phyloP scores from a whole-genome alignment of 92 coral and sea anemone genomes.

The Umimayanthus chanpuru region DNA sequence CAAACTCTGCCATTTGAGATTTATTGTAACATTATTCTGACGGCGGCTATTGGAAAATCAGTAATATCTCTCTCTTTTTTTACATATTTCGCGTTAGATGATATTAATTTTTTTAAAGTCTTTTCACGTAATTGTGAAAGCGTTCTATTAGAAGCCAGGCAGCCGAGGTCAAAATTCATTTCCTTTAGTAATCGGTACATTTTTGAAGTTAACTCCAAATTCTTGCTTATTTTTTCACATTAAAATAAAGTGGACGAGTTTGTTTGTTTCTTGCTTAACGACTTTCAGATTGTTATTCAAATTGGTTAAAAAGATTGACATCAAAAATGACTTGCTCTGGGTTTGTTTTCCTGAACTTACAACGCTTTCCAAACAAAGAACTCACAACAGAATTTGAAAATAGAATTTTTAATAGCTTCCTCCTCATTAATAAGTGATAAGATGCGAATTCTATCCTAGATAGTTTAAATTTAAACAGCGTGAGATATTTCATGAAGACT shows the following conservation, averaged over 20 bases:
- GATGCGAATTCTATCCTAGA: constrained; percentile 2
- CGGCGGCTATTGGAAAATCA: constrained; percentile 6
- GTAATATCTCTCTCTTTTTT: background rate
- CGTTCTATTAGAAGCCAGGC: background rate
- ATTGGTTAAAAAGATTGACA: background rate
- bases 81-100: background rate
- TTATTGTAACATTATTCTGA: background rate
- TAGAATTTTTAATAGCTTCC: constrained; percentile 22
- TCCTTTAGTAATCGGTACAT: background rate
- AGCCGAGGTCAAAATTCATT: background rate
- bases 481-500: background rate
- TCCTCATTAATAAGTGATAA: constrained; percentile 32
- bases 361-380: constrained; percentile 20
- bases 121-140: background rate
- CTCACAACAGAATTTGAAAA: constrained; percentile 8
- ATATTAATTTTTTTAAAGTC: background rate
- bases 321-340: constrained; percentile 31
- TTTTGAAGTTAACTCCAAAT: background rate
- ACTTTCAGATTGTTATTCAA: constrained; percentile 27
- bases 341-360: constrained; percentile 18
- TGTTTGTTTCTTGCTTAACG: constrained; percentile 22
- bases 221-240: background rate
- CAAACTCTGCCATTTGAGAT: background rate
- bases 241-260: constrained; percentile 2
- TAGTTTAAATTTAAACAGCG: background rate